These are phyloP conservation scores for Drosophila maculinotata DNA, from an alignment of 2,888 invertebrate species.

Conservation along the genomic window DNA sequence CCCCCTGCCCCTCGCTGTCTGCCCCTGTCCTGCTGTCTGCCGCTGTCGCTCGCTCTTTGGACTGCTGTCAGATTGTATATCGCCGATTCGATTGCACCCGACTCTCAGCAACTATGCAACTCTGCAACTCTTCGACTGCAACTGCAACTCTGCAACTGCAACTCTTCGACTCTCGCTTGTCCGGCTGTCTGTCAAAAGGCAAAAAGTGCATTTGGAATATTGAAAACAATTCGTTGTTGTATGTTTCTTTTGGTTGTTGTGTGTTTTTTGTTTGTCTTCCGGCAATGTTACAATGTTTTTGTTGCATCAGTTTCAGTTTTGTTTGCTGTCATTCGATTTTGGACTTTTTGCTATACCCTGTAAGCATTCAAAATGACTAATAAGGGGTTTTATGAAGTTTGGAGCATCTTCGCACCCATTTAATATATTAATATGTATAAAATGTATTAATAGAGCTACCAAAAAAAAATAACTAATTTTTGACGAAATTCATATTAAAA, in stretches of 20 bases:
- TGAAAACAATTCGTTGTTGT: constrained; percentile 71
- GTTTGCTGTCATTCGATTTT: constrained; percentile 49
- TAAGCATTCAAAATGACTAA: neutral
- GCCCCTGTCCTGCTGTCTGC: constrained; percentile 21
- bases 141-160: constrained; percentile 22
- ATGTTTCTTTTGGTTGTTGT: neutral
- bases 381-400: neutral
- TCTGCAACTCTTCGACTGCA: constrained; percentile 18
- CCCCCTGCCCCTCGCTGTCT: neutral
- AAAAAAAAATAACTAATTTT: too few relatives aligned
- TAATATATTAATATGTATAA: too few relatives aligned
- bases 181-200: constrained; percentile 72
- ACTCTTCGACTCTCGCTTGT: constrained; percentile 20
- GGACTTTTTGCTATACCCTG: constrained; percentile 13
- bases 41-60: constrained; percentile 54
- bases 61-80: constrained; percentile 71
- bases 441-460: too few relatives aligned
- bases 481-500: too few relatives aligned
- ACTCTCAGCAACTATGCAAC: constrained; percentile 18
- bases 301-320: constrained; percentile 72
- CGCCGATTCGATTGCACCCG: constrained; percentile 39
- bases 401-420: neutral
- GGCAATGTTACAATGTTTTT: constrained; percentile 75
- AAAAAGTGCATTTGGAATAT: constrained; percentile 67
- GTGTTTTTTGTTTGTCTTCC: constrained; percentile 60